Percentiles rank a stretch among this genome's conserved stretches.
phyloP scores from a whole-genome alignment of 2,888 invertebrate species.

The Netelia virgata region DNA sequence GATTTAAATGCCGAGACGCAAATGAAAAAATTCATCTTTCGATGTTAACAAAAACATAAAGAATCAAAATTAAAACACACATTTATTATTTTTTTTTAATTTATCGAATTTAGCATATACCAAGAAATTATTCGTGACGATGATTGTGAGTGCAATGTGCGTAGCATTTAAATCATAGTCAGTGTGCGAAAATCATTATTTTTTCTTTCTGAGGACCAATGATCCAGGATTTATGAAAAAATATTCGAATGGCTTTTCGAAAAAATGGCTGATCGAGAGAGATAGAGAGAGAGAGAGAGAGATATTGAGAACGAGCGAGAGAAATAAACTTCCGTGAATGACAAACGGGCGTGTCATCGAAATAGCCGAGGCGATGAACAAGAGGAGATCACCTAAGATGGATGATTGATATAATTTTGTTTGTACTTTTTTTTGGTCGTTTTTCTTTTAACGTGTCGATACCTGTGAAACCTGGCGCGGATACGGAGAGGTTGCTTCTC shows the following conservation, averaged over 20 bases:
- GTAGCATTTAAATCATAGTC: conserved; percentile 66
- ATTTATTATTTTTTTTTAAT: background rate
- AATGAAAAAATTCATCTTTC: conserved; percentile 40
- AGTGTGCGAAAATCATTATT: conserved; percentile 54
- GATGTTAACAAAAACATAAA: conserved; percentile 55
- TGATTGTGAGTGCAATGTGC: conserved; percentile 63
- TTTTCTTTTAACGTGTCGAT: conserved; percentile 84
- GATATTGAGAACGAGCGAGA: conserved; percentile 8
- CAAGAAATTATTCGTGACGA: conserved; percentile 36
- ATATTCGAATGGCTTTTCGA: conserved; percentile 39
- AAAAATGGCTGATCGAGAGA: conserved; percentile 35
- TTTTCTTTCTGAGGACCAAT: conserved; percentile 42
- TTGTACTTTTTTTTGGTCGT: conserved; percentile 73
- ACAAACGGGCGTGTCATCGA: conserved; percentile 56
- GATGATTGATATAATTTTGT: conserved; percentile 67
- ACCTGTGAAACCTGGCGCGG: conserved; percentile 86
- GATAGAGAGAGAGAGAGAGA: conserved; percentile 38
- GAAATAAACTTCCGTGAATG: conserved; percentile 40
- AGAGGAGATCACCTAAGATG: conserved; percentile 77
- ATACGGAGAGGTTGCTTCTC: conserved; percentile 88
- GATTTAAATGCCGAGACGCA: conserved; percentile 73
- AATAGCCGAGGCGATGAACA: conserved; percentile 73
- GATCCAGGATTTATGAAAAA: conserved; percentile 44
- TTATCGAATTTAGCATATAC: too few relatives aligned
- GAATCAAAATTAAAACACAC: conserved; percentile 3